These are phyloP conservation scores for Ectobius pallidus DNA, from an alignment of 2,888 invertebrate species.

Conservation along the genomic window DNA sequence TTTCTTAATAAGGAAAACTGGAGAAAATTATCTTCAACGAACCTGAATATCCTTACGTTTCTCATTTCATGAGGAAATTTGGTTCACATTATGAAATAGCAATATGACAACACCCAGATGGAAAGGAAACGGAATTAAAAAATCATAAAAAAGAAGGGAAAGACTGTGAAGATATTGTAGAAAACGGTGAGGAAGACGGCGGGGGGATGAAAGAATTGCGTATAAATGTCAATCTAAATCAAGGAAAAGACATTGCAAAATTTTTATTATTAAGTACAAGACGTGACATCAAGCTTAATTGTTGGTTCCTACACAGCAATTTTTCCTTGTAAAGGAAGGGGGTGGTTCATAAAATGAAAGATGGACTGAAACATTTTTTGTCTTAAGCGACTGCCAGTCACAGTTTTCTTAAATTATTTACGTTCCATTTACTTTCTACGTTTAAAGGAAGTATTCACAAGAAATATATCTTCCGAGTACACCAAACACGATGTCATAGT, in stretches of 20 bases:
- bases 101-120: conserved; percentile 24
- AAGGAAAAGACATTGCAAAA: conserved; percentile 30
- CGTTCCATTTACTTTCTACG: too few relatives aligned
- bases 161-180: not conserved
- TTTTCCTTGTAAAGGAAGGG: not conserved
- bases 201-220: conserved; percentile 25
- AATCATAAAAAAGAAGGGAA: conserved; percentile 9
- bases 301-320: not conserved
- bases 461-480: too few relatives aligned
- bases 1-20: too few relatives aligned
- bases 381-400: too few relatives aligned
- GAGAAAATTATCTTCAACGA: too few relatives aligned
- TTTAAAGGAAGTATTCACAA: too few relatives aligned
- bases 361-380: too few relatives aligned
- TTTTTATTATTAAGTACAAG: conserved; percentile 32
- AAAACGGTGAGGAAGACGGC: not conserved
- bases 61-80: not conserved
- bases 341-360: conserved; percentile 13
- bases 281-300: conserved; percentile 26
- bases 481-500: too few relatives aligned
- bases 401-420: too few relatives aligned
- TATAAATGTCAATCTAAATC: conserved; percentile 34
- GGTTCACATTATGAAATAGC: not conserved
- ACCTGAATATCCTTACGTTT: too few relatives aligned
- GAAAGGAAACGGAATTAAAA: conserved; percentile 10